Evolutionary conservation across 2,797 vertebrate species (phyloP).

Genomic region (Fistularia commersonii): DNA sequence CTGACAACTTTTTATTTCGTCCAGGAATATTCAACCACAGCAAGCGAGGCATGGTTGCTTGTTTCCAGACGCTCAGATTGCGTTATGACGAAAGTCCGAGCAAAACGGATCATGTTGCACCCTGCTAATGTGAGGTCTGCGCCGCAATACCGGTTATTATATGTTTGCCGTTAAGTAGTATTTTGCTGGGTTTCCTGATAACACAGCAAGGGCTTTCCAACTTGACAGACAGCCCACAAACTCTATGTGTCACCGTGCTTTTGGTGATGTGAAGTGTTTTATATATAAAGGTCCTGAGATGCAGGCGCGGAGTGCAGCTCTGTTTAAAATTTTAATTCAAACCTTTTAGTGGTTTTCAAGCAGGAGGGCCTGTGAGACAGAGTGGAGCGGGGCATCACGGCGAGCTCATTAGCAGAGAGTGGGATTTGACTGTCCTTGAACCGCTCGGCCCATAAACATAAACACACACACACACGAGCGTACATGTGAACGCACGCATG

Average conservation of each 20-base stretch:
- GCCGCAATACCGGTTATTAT: not conserved
- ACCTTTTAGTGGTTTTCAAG: slow-evolving; percentile 72
- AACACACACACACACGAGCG: slow-evolving; percentile 3
- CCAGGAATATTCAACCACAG: too few species aligned
- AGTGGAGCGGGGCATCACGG: slow-evolving; percentile 34
- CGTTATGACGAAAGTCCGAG: too few species aligned
- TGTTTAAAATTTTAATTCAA: slow-evolving; percentile 76
- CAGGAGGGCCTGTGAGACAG: slow-evolving; percentile 63
- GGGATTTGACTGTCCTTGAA: slow-evolving; percentile 39
- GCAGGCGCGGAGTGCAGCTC: slow-evolving; percentile 38
- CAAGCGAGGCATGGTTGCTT: too few species aligned
- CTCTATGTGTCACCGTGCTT: slow-evolving; percentile 35
- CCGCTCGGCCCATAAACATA: slow-evolving; percentile 9
- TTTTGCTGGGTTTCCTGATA: slow-evolving; percentile 1
- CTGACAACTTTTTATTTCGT: not conserved
- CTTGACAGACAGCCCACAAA: slow-evolving; percentile 26
- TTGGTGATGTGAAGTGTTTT: slow-evolving; percentile 45
- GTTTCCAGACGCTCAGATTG: too few species aligned
- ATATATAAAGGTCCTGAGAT: slow-evolving; percentile 62
- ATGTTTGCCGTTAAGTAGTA: not conserved
- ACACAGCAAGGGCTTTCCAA: slow-evolving; percentile 6
- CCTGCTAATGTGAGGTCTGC: too few species aligned
- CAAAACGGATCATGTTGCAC: too few species aligned
- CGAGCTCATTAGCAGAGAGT: slow-evolving; percentile 60
- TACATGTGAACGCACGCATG: not conserved